Evolutionary conservation across 2,888 invertebrate genomes (phyloP).

Genomic region (Plebejus anna): DNA sequence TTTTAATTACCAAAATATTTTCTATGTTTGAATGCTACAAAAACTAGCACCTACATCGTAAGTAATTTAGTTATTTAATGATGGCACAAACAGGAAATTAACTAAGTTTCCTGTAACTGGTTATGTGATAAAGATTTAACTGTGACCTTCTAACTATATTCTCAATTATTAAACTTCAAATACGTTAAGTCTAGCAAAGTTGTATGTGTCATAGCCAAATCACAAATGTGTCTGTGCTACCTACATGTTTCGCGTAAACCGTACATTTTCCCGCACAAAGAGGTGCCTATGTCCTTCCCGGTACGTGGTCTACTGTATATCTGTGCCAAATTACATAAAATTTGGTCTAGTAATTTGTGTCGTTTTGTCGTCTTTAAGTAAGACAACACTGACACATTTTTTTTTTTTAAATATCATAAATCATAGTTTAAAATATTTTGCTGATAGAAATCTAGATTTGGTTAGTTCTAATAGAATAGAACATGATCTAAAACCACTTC

Average conservation of each 20-base stretch:
- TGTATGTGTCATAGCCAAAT: no score
- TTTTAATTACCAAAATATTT: background rate
- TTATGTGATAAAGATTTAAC: background rate
- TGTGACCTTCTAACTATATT: background rate
- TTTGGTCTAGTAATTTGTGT: no score
- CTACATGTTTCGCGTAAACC: no score
- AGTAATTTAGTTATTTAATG: background rate
- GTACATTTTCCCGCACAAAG: no score
- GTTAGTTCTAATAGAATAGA: background rate
- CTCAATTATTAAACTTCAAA: background rate
- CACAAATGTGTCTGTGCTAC: no score
- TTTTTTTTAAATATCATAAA: no score
- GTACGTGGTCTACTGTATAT: no score
- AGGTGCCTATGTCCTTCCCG: no score
- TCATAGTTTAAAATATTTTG: background rate
- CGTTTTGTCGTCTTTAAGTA: no score
- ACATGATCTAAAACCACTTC: background rate
- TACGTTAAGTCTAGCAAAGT: background rate
- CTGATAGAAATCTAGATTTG: background rate
- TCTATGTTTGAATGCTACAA: background rate
- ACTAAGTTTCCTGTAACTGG: background rate
- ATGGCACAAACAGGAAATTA: background rate
- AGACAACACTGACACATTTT: no score
- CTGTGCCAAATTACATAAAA: no score
- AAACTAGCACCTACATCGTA: background rate